Conservation (phyloP, 2,797 vertebrate species). For the Cephalopachus bancanus region DNA sequence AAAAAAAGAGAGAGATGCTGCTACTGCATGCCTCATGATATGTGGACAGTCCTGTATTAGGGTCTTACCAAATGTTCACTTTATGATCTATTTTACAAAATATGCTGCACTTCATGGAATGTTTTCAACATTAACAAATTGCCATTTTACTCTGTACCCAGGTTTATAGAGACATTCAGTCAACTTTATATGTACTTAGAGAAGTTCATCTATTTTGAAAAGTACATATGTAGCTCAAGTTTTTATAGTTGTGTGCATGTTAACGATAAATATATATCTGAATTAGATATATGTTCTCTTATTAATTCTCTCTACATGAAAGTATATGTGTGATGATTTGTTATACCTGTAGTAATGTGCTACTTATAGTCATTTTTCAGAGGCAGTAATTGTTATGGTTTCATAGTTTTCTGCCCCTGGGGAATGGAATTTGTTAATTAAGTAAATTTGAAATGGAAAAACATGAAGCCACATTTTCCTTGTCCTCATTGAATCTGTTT, state of each 20-base stretch:
- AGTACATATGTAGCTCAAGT: not conserved
- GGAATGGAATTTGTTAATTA: slow-evolving; percentile 38
- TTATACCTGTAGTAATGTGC: not conserved
- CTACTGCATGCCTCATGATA: not conserved
- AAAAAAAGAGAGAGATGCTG: not conserved
- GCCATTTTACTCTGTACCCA: not conserved
- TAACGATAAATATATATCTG: not conserved
- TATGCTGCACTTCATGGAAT: no score
- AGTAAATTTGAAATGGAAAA: slow-evolving; percentile 14
- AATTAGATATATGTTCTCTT: not conserved
- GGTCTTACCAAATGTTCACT: not conserved
- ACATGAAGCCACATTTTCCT: not conserved
- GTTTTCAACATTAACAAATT: not conserved
- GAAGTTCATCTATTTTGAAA: not conserved
- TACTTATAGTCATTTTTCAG: slow-evolving; percentile 16
- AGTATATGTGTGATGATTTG: not conserved
- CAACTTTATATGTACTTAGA: not conserved
- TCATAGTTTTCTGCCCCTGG: slow-evolving; percentile 49
- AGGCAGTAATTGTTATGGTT: not conserved
- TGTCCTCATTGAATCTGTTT: not conserved
- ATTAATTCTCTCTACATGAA: not conserved
- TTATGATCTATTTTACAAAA: not conserved
- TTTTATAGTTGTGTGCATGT: not conserved
- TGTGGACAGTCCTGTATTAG: not conserved
- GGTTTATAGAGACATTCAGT: not conserved